A percentile compares a stretch with the other conserved stretches of the same genome.
Evolutionary conservation across 1,140 invertebrate species (phyloP).

Genomic region (Archivesica marissinica): DNA sequence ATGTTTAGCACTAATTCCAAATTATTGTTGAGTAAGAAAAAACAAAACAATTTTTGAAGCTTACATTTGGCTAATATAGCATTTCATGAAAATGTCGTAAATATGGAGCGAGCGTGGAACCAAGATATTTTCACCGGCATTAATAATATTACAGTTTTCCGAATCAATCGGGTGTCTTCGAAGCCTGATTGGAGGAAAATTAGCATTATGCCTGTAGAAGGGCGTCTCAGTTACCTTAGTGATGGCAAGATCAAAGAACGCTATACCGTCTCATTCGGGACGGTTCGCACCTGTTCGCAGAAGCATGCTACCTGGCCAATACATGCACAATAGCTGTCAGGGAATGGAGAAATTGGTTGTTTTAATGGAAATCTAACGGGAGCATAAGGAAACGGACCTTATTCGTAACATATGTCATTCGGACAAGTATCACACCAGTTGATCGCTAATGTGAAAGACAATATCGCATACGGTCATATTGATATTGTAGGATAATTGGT

Average conservation of each 20-base stretch:
- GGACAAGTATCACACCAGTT: conserved; percentile 30
- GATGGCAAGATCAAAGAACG: conserved; percentile 46
- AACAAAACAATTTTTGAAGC: not conserved
- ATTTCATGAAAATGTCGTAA: conserved; percentile 5
- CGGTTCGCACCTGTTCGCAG: conserved; percentile 59
- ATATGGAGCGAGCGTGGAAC: conserved; percentile 32
- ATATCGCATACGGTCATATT: conserved; percentile 20
- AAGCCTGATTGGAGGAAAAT: conserved; percentile 47
- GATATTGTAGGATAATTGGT: not conserved
- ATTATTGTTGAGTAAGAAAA: conserved; percentile 1
- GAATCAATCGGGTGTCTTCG: conserved; percentile 50
- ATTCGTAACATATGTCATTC: conserved; percentile 40
- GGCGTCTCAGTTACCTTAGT: conserved; percentile 50
- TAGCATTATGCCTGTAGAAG: conserved; percentile 53
- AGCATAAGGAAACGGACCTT: not conserved
- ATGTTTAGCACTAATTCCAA: conserved; percentile 39
- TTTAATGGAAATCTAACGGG: conserved; percentile 38
- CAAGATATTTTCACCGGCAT: conserved; percentile 32
- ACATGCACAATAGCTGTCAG: conserved; percentile 2
- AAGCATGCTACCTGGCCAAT: conserved; percentile 34
- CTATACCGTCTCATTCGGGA: conserved; percentile 43
- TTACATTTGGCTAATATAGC: not conserved
- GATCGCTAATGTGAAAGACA: conserved; percentile 25
- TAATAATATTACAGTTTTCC: conserved; percentile 51
- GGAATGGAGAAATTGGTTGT: not conserved